A percentile compares a stretch with the other conserved stretches of the same genome.
Evolutionary conservation across 2,888 invertebrate genomes (phyloP).

Genomic region (Electrophaes corylata): DNA sequence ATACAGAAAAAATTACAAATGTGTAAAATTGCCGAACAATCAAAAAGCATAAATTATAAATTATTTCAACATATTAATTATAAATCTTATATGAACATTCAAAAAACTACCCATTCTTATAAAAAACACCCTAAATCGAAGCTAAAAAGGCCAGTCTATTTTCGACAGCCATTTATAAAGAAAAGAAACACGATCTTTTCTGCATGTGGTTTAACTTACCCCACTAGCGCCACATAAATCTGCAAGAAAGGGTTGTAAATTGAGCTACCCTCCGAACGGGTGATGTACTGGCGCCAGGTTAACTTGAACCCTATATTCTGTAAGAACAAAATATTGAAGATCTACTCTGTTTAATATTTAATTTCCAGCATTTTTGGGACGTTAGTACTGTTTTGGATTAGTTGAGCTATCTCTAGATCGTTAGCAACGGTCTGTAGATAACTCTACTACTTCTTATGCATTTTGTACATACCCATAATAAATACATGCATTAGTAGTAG

Average conservation of each 20-base stretch:
- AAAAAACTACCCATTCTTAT: slow-evolving; percentile 2
- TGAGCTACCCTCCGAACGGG: slow-evolving; percentile 65
- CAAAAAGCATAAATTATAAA: too few relatives aligned
- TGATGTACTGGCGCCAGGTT: slow-evolving; percentile 64
- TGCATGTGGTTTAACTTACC: slow-evolving; percentile 72
- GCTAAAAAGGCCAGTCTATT: slow-evolving; percentile 59
- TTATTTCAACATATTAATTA: too few relatives aligned
- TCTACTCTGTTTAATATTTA: neutral
- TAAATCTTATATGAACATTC: neutral
- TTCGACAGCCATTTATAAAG: slow-evolving; percentile 73
- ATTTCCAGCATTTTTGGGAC: too few relatives aligned
- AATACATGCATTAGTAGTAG: too few relatives aligned
- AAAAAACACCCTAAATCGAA: slow-evolving; percentile 33
- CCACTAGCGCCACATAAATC: slow-evolving; percentile 73
- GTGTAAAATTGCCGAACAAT: too few relatives aligned
- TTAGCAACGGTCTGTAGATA: too few relatives aligned
- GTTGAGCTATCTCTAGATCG: too few relatives aligned
- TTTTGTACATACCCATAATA: too few relatives aligned
- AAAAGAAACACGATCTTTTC: slow-evolving; percentile 78
- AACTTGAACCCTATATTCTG: slow-evolving; percentile 43
- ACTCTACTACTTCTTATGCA: too few relatives aligned
- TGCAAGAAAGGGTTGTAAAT: slow-evolving; percentile 81
- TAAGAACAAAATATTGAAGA: neutral
- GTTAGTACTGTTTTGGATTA: too few relatives aligned
- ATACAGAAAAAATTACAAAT: too few relatives aligned